Evolutionary conservation across 2,113 vertebrate genomes (phyloP).

Genomic region (Bambusicola thoracicus): DNA sequence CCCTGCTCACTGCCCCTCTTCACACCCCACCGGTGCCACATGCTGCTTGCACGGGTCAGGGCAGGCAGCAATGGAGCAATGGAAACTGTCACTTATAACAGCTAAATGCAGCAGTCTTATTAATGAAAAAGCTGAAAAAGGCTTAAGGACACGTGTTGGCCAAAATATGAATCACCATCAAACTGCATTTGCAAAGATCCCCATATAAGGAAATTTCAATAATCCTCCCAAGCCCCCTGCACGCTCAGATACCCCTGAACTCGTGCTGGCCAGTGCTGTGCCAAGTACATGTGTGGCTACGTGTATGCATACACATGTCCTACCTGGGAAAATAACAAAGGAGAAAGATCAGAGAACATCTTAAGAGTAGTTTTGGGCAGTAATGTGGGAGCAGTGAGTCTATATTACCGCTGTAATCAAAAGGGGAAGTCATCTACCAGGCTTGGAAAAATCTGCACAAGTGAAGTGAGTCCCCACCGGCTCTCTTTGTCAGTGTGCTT

Average conservation of each 20-base stretch:
- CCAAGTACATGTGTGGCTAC: not conserved
- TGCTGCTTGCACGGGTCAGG: accelerated
- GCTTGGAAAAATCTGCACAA: not conserved
- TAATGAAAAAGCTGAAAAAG: not conserved
- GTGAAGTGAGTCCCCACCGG: not conserved
- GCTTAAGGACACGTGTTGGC: not conserved
- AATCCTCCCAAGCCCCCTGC: not conserved
- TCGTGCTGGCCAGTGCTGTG: not conserved
- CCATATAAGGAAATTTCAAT: conserved; percentile 56
- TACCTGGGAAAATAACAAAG: not conserved
- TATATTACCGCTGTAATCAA: not conserved
- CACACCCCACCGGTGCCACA: not conserved
- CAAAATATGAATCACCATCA: conserved; percentile 46
- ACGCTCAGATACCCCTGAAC: not conserved
- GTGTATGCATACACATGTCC: accelerated
- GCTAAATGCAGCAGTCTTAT: not conserved
- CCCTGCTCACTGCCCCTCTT: accelerated
- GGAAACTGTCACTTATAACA: not conserved
- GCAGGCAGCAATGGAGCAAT: not conserved
- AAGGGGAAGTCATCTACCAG: accelerated
- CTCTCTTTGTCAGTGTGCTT: not conserved
- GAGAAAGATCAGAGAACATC: not conserved
- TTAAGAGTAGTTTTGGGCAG: not conserved
- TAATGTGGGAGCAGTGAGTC: not conserved
- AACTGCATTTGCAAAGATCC: conserved; percentile 17